Evolutionary conservation across 2,888 invertebrate genomes (phyloP).

Genomic region (Cheilosia pagana): DNA sequence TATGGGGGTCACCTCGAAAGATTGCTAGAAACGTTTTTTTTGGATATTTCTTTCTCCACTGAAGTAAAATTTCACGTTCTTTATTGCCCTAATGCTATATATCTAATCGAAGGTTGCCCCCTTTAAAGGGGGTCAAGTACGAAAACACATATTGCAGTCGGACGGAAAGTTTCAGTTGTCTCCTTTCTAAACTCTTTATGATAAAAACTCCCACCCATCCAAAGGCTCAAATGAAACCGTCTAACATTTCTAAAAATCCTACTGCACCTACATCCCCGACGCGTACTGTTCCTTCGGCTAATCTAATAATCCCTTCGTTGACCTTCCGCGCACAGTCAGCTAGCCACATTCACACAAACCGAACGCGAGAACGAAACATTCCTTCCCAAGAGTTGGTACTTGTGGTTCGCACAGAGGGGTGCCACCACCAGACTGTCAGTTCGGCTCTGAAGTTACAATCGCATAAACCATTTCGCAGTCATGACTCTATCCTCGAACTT

Average conservation of each 20-base stretch:
- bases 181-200: too few relatives aligned
- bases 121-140: too few relatives aligned
- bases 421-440: conserved; percentile 33
- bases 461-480: conserved; percentile 62
- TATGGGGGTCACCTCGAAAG: too few relatives aligned
- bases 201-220: too few relatives aligned
- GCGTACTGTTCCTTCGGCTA: conserved; percentile 9
- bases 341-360: background rate
- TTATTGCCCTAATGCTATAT: too few relatives aligned
- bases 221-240: too few relatives aligned
- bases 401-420: conserved; percentile 51
- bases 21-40: too few relatives aligned
- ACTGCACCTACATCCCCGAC: background rate
- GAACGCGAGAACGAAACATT: background rate
- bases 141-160: too few relatives aligned
- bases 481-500: conserved; percentile 47
- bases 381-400: conserved; percentile 22
- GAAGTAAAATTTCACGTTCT: too few relatives aligned
- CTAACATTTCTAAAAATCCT: background rate
- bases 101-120: too few relatives aligned
- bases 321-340: conserved; percentile 39
- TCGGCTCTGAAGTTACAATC: conserved; percentile 42
- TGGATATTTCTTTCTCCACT: too few relatives aligned
- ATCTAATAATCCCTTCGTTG: conserved; percentile 52
- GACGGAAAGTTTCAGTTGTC: too few relatives aligned